Percentiles rank a stretch among this genome's conserved stretches.
Evolutionary conservation across 1,140 invertebrate genomes (phyloP).

Genomic region (Zaprionus ghesquierei): DNA sequence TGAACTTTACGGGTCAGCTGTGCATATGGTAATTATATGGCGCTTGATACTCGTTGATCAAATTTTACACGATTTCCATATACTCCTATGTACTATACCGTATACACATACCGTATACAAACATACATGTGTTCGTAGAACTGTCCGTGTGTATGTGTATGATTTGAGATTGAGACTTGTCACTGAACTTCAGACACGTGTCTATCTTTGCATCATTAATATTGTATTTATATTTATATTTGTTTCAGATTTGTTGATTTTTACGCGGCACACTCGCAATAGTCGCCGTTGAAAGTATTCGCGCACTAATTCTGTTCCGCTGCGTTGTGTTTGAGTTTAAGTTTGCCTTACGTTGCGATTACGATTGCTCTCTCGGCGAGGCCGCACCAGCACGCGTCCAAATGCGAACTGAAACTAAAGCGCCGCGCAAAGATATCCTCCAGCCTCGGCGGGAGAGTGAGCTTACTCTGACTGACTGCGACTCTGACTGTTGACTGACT

Average conservation of each 20-base stretch:
- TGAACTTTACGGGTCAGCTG: conserved; percentile 66
- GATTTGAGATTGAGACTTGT: conserved; percentile 54
- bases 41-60: conserved; percentile 50
- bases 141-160: conserved; percentile 18
- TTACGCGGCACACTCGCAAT: conserved; percentile 30
- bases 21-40: conserved; percentile 50
- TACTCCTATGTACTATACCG: conserved; percentile 22
- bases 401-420: conserved; percentile 77
- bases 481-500: conserved; percentile 56
- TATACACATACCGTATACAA: conserved; percentile 7
- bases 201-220: conserved; percentile 20
- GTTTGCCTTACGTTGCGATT: conserved; percentile 6
- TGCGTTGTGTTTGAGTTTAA: conserved; percentile 2
- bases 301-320: conserved; percentile 43
- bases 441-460: conserved; percentile 53
- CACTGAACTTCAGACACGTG: conserved; percentile 71
- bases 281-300: conserved; percentile 37
- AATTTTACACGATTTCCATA: conserved; percentile 57
- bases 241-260: conserved; percentile 17
- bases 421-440: conserved; percentile 74
- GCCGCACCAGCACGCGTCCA: conserved; percentile 74
- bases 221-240: conserved; percentile 11
- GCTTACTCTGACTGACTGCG: conserved; percentile 41
- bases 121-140: conserved; percentile 7
- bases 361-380: conserved; percentile 56